Evolutionary conservation across 92 coral and sea anemone species (phyloP).

Genomic region (Actinostola sp.): DNA sequence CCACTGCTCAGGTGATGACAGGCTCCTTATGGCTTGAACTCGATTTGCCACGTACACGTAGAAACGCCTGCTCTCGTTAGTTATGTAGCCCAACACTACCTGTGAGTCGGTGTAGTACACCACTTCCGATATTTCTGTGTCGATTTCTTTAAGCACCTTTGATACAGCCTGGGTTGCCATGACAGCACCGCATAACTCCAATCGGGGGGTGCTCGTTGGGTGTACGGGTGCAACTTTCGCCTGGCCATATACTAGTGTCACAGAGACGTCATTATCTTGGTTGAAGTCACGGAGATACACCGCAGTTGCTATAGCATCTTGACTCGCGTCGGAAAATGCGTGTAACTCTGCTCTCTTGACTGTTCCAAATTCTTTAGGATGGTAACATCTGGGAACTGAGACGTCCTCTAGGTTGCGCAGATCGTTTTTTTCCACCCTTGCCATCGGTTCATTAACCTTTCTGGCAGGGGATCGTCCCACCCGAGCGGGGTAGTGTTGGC

Average conservation of each 20-base stretch:
- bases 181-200: constrained; percentile 35
- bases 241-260: constrained; percentile 25
- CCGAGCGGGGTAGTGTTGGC: too few species aligned
- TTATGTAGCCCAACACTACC: constrained; percentile 18
- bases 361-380: constrained; percentile 25
- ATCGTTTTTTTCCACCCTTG: constrained; percentile 12
- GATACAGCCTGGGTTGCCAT: constrained; percentile 8
- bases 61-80: constrained; percentile 5
- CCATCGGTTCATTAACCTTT: constrained; percentile 21
- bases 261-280: constrained; percentile 1
- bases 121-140: not conserved
- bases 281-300: constrained; percentile 17
- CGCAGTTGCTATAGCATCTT: constrained; percentile 34
- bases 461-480: constrained; percentile 48
- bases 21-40: constrained; percentile 7
- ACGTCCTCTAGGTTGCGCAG: constrained; percentile 7
- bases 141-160: constrained; percentile 5
- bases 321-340: constrained; percentile 45
- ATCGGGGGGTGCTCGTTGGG: constrained; percentile 30
- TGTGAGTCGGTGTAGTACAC: constrained; percentile 18
- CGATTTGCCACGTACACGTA: constrained; percentile 16
- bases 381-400: constrained; percentile 20
- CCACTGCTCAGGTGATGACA: constrained; percentile 11
- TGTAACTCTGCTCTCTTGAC: constrained; percentile 33
- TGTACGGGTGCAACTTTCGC: constrained; percentile 42